Conservation (phyloP, 2,888 invertebrate genomes). For the Thymelicus lineola region DNA sequence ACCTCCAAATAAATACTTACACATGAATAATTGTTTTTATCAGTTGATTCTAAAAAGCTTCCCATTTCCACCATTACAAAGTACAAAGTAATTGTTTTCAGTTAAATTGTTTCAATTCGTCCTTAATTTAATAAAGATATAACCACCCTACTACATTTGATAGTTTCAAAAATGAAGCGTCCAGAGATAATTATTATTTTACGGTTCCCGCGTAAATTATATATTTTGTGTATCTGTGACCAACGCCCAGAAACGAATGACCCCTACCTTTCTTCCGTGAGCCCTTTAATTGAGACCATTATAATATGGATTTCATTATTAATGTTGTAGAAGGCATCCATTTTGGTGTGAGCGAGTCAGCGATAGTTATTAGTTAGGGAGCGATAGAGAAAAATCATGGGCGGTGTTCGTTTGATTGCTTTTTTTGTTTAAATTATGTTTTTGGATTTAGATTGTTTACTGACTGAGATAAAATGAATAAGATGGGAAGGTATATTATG, state of each 20-base stretch:
- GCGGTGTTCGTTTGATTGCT: slow-evolving; percentile 65
- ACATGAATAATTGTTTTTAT: no score
- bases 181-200: slow-evolving; percentile 78
- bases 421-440: slow-evolving; percentile 47
- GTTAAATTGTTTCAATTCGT: background rate
- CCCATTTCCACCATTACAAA: no score
- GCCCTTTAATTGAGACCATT: slow-evolving; percentile 45
- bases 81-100: background rate
- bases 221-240: slow-evolving; percentile 55
- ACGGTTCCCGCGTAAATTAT: slow-evolving; percentile 73
- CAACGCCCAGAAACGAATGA: slow-evolving; percentile 46
- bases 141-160: slow-evolving; percentile 56
- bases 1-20: no score
- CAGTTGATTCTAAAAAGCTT: no score
- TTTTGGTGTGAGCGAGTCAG: slow-evolving; percentile 57
- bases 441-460: slow-evolving; percentile 21
- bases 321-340: slow-evolving; percentile 58
- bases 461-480: slow-evolving; percentile 9
- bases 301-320: slow-evolving; percentile 61
- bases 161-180: slow-evolving; percentile 57
- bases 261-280: slow-evolving; percentile 36
- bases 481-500: background rate
- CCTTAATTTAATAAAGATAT: background rate
- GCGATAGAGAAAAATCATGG: slow-evolving; percentile 56
- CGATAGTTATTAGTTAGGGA: slow-evolving; percentile 58